Percentiles rank a stretch among this genome's conserved stretches.
Conservation (phyloP, 2,888 invertebrate genomes). For the Pachymerium ferrugineum region DNA sequence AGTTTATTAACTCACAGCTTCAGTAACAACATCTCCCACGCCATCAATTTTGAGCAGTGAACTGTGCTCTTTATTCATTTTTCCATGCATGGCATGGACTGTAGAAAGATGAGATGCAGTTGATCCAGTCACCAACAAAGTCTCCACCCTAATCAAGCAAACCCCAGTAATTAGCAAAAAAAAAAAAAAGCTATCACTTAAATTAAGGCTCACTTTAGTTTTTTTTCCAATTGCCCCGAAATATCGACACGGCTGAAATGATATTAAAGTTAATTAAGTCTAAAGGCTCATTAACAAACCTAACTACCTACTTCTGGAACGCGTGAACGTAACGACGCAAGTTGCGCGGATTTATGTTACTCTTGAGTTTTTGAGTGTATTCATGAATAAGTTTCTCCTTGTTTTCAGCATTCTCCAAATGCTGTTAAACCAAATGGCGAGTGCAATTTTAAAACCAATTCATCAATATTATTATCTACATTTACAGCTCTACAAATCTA, state of each 20-base stretch:
- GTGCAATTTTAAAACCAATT: neutral
- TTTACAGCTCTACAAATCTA: too few species aligned
- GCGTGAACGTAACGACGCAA: slow-evolving; percentile 74
- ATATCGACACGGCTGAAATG: slow-evolving; percentile 62
- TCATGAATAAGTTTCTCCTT: slow-evolving; percentile 69
- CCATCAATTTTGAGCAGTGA: slow-evolving; percentile 78
- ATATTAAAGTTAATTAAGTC: slow-evolving; percentile 35
- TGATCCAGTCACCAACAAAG: slow-evolving; percentile 72
- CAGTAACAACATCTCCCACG: slow-evolving; percentile 79
- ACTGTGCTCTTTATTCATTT: slow-evolving; percentile 72
- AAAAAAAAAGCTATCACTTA: neutral
- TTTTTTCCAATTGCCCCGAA: slow-evolving; percentile 53
- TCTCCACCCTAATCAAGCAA: slow-evolving; percentile 56
- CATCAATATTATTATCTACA: too few species aligned
- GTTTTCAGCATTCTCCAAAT: slow-evolving; percentile 40
- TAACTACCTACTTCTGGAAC: slow-evolving; percentile 66
- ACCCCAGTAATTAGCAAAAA: too few species aligned
- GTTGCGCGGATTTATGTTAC: slow-evolving; percentile 70
- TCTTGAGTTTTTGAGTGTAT: slow-evolving; percentile 67
- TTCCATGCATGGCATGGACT: slow-evolving; percentile 70
- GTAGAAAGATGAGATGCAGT: slow-evolving; percentile 71
- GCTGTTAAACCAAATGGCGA: slow-evolving; percentile 35
- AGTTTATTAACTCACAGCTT: slow-evolving; percentile 59
- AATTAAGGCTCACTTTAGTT: slow-evolving; percentile 62
- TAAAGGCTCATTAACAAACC: neutral